Percentiles rank a stretch among this genome's conserved stretches.
phyloP scores from a whole-genome alignment of 2,113 vertebrate genomes.

The Perca schrenkii region DNA sequence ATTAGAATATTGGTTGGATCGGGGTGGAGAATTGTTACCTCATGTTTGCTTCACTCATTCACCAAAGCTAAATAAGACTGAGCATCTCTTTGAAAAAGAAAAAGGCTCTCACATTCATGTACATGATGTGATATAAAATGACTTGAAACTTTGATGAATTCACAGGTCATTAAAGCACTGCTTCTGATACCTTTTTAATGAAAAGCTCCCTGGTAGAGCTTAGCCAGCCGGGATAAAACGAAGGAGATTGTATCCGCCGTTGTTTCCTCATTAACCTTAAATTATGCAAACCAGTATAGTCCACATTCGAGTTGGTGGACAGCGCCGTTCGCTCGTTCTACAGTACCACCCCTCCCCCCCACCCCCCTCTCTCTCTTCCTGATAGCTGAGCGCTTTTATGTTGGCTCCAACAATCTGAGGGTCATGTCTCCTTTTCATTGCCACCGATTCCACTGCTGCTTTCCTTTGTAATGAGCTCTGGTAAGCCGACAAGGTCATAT shows the following conservation, averaged over 20 bases:
- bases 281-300: slow-evolving; percentile 82
- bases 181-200: slow-evolving; percentile 75
- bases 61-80: slow-evolving; percentile 42
- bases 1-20: not conserved
- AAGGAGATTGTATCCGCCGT: slow-evolving; percentile 70
- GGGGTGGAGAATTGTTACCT: not conserved
- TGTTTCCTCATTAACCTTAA: slow-evolving; percentile 87
- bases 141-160: slow-evolving; percentile 66
- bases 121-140: slow-evolving; percentile 50
- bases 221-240: slow-evolving; percentile 54
- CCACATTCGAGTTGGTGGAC: slow-evolving; percentile 70
- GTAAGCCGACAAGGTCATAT: slow-evolving; percentile 53
- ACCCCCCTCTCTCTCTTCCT: not conserved
- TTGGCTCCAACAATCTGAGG: slow-evolving; percentile 68
- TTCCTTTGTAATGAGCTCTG: slow-evolving; percentile 75
- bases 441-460: slow-evolving; percentile 52
- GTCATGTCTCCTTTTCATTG: slow-evolving; percentile 71
- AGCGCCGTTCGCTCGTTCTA: slow-evolving; percentile 25
- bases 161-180: slow-evolving; percentile 72
- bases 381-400: slow-evolving; percentile 67
- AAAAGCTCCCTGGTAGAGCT: slow-evolving; percentile 57
- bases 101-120: slow-evolving; percentile 4
- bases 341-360: not conserved
- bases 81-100: slow-evolving; percentile 64
- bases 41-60: slow-evolving; percentile 37